These are phyloP conservation scores for Emydura subglobosa DNA, from an alignment of 2,113 vertebrate species.

Conservation along the genomic window DNA sequence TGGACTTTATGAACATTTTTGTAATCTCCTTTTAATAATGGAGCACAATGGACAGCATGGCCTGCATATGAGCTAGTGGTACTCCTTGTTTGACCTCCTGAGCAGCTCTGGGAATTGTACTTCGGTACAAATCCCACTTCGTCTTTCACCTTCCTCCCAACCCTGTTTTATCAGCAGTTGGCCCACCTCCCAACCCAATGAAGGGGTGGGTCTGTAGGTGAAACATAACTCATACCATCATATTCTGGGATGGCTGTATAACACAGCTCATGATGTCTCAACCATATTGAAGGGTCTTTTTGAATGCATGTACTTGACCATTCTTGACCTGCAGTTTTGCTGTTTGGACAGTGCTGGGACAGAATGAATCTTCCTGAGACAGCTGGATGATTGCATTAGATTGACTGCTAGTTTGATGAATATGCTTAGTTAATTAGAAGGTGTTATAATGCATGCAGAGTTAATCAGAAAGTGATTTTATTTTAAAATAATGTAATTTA, in stretches of 20 bases:
- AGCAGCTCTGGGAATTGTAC: neutral
- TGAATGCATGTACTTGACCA: neutral
- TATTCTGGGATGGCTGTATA: neutral
- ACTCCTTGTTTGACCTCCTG: neutral
- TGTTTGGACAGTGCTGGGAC: neutral
- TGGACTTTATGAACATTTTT: neutral
- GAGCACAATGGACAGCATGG: neutral
- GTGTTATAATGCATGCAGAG: neutral
- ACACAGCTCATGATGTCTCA: neutral
- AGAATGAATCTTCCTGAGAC: neutral
- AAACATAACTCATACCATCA: neutral
- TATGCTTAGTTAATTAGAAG: neutral
- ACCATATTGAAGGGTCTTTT: neutral
- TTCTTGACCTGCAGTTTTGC: neutral
- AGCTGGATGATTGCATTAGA: neutral
- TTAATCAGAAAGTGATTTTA: neutral
- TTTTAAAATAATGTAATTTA: neutral
- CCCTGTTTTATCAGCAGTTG: neutral
- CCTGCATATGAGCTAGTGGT: rapidly evolving
- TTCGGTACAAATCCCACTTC: neutral
- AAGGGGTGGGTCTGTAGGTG: neutral
- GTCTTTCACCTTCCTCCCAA: neutral
- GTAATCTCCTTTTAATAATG: neutral
- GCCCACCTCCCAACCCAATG: neutral
- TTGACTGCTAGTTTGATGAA: neutral